These are phyloP conservation scores for Echinometra lucunter DNA, from an alignment of 53 echinoderm and acorn worm genomes.

Conservation along the genomic window DNA sequence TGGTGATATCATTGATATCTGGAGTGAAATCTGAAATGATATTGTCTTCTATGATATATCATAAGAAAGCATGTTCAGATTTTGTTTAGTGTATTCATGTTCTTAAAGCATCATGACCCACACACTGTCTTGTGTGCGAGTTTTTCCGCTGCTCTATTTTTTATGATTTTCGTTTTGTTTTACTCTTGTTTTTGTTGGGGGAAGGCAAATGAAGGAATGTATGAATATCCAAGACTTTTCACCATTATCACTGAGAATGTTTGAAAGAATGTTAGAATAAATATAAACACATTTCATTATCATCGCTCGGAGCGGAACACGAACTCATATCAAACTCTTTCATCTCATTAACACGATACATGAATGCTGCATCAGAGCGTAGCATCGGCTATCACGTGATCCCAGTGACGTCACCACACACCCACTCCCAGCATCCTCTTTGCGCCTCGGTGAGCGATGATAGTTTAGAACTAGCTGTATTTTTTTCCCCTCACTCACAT, in stretches of 20 bases:
- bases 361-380: constrained; percentile 50
- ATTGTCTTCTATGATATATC: too few species aligned
- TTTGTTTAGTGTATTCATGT: too few species aligned
- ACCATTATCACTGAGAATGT: neutral
- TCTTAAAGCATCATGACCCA: too few species aligned
- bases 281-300: neutral
- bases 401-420: constrained; percentile 29
- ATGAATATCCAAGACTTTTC: neutral
- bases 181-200: too few species aligned
- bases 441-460: constrained; percentile 27
- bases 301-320: constrained; percentile 1
- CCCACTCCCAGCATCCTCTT: constrained; percentile 50
- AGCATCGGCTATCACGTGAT: constrained; percentile 34
- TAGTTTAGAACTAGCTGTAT: neutral
- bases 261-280: neutral
- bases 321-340: neutral
- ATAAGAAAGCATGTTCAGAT: too few species aligned
- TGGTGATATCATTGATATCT: too few species aligned
- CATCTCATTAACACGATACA: constrained; percentile 42
- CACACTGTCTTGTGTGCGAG: too few species aligned
- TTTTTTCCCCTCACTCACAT: neutral
- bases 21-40: too few species aligned
- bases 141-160: too few species aligned
- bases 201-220: neutral
- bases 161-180: too few species aligned